Evolutionary conservation across 2,888 invertebrate genomes (phyloP).

Genomic region (Graphium colonna): DNA sequence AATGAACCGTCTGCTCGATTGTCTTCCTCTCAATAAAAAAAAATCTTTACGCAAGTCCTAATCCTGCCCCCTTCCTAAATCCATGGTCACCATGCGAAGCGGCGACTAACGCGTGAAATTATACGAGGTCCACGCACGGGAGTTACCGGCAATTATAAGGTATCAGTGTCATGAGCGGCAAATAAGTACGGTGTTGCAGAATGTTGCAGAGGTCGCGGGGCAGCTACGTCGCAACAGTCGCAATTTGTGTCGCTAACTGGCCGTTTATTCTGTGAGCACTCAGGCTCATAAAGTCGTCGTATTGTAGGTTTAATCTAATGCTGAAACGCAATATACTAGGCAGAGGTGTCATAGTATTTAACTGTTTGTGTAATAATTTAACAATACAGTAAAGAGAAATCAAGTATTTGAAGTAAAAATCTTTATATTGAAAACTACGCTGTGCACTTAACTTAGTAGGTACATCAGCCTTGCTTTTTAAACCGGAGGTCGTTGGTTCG

Average conservation of each 20-base stretch:
- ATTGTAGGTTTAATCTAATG: not conserved
- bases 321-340: too few species aligned
- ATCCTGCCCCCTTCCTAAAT: not conserved
- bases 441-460: too few species aligned
- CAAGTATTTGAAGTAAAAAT: too few species aligned
- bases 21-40: too few species aligned
- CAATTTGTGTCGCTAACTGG: not conserved
- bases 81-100: constrained; percentile 2
- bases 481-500: too few species aligned
- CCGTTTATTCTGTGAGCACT: not conserved
- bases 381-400: too few species aligned
- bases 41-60: too few species aligned
- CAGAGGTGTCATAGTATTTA: too few species aligned
- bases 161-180: constrained; percentile 13
- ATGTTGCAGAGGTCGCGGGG: constrained; percentile 1
- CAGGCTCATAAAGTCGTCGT: not conserved
- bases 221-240: constrained; percentile 2
- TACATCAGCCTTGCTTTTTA: too few species aligned
- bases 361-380: too few species aligned
- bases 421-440: too few species aligned
- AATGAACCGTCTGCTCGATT: too few species aligned
- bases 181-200: constrained; percentile 11
- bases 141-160: constrained; percentile 17
- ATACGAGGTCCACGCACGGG: constrained; percentile 13
- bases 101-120: constrained; percentile 22